These are phyloP conservation scores for Osmoderma eremita DNA, from an alignment of 2,888 invertebrate genomes.

Conservation along the genomic window DNA sequence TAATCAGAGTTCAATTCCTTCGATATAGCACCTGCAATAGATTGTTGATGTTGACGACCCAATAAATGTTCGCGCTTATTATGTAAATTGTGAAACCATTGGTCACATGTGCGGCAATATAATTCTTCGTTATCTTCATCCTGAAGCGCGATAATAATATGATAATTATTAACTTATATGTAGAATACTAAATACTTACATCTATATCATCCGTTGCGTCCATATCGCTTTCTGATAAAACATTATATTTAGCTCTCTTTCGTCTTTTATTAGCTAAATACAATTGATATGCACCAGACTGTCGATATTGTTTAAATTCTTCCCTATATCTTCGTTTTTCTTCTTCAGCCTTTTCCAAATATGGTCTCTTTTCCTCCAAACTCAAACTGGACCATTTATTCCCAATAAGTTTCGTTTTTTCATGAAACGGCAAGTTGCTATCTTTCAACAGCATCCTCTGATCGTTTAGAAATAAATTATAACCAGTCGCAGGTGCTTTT, in stretches of 20 bases:
- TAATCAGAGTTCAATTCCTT: constrained; percentile 57
- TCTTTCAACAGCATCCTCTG: constrained; percentile 67
- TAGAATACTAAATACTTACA: constrained; percentile 53
- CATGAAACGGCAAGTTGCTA: constrained; percentile 65
- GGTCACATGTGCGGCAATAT: constrained; percentile 69
- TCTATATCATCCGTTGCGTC: constrained; percentile 67
- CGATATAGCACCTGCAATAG: constrained; percentile 61
- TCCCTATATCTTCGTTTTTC: constrained; percentile 69
- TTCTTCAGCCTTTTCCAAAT: constrained; percentile 67
- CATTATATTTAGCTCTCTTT: constrained; percentile 62
- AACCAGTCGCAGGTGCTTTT: constrained; percentile 70
- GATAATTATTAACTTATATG: constrained; percentile 1
- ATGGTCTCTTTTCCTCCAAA: constrained; percentile 67
- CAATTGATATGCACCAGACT: constrained; percentile 68
- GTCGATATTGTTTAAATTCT: constrained; percentile 67
- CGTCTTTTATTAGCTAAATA: constrained; percentile 66
- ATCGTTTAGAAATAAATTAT: constrained; percentile 68
- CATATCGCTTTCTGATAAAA: constrained; percentile 64
- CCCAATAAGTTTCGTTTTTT: constrained; percentile 69
- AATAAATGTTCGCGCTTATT: constrained; percentile 70
- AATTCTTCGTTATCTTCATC: constrained; percentile 69
- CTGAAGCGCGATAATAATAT: constrained; percentile 52
- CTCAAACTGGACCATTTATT: constrained; percentile 69
- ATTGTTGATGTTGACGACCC: constrained; percentile 67
- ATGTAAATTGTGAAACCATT: constrained; percentile 69